A percentile compares a stretch with the other conserved stretches of the same genome.
These are phyloP conservation scores for Montifringilla adamsi DNA, from an alignment of 2,113 vertebrate species.

Conservation along the genomic window DNA sequence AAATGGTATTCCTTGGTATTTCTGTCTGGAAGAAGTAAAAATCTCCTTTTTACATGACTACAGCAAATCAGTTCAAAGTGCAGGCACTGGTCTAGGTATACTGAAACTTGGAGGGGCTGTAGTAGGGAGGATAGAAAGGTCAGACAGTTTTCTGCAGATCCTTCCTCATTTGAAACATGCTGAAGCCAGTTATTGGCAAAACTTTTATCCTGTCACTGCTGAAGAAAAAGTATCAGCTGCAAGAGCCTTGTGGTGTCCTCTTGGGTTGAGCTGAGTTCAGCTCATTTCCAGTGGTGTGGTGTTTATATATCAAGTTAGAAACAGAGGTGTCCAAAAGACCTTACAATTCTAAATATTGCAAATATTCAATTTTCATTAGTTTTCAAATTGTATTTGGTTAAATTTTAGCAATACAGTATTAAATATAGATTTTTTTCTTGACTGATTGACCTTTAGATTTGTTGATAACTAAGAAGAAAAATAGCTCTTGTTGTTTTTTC, in stretches of 20 bases:
- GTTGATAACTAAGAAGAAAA: slow-evolving; percentile 24
- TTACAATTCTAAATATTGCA: not conserved
- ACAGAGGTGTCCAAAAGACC: not conserved
- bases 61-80: not conserved
- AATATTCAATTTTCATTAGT: not conserved
- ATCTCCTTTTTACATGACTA: not conserved
- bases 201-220: not conserved
- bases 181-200: not conserved
- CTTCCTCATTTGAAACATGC: not conserved
- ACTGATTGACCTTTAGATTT: not conserved
- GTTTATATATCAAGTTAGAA: not conserved
- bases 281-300: not conserved
- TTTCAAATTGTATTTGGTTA: not conserved
- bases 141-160: not conserved
- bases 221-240: not conserved
- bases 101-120: not conserved
- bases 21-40: not conserved
- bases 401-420: not conserved
- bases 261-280: not conserved
- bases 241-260: not conserved
- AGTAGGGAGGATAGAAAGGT: not conserved
- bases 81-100: not conserved
- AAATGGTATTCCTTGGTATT: not conserved
- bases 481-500: not conserved
- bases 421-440: not conserved